These are phyloP conservation scores for Trachemys scripta DNA, from an alignment of 2,113 vertebrate genomes.

Conservation along the genomic window DNA sequence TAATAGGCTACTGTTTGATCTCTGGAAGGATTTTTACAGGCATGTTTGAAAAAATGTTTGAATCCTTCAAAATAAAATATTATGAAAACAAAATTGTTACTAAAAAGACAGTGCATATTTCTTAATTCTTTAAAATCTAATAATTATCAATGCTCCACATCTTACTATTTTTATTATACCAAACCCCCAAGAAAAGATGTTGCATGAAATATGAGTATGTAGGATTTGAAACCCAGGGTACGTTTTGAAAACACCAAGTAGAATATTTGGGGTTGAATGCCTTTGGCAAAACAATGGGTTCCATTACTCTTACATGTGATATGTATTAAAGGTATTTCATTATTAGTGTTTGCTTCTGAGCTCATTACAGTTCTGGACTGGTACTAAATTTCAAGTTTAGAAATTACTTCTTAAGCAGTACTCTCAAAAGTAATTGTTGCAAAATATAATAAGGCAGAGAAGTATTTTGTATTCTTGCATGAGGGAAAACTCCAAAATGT, in stretches of 20 bases:
- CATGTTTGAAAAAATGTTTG: slow-evolving; percentile 11
- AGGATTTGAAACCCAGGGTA: neutral
- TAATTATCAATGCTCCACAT: neutral
- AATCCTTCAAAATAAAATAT: slow-evolving; percentile 33
- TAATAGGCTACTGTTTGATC: neutral
- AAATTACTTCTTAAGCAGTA: neutral
- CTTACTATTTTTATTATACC: neutral
- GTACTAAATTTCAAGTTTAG: neutral
- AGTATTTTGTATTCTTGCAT: neutral
- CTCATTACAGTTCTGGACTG: neutral
- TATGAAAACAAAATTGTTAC: slow-evolving; percentile 19
- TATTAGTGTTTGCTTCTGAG: neutral
- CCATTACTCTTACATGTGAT: neutral
- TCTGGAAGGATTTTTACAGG: slow-evolving; percentile 21
- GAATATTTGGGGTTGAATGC: neutral
- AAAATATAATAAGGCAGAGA: neutral
- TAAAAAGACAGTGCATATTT: slow-evolving; percentile 8
- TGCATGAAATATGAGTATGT: neutral
- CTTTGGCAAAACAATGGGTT: neutral
- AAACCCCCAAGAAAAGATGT: neutral
- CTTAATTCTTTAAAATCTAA: neutral
- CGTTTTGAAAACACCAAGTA: neutral
- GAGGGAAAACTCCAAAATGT: neutral
- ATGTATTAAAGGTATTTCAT: neutral
- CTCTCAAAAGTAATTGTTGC: neutral